Evolutionary conservation across 2,888 invertebrate species (phyloP).

Genomic region (Smittia aterrima): DNA sequence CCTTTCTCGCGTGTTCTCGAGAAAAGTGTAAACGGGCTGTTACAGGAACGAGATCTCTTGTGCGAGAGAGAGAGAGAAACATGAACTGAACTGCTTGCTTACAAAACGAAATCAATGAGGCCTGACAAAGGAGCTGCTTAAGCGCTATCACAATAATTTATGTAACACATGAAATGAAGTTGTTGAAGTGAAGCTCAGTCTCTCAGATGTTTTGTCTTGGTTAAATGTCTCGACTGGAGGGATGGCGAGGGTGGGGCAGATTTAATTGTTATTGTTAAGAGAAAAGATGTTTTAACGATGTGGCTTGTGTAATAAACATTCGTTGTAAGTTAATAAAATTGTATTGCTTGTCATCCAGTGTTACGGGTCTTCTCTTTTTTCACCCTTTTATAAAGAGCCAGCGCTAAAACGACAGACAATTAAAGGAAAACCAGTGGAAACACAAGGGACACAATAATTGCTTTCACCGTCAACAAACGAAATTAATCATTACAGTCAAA

Average conservation of each 20-base stretch:
- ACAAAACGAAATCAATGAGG: constrained; percentile 1
- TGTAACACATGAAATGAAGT: constrained; percentile 7
- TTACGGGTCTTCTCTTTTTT: too few species aligned
- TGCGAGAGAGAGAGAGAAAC: background rate
- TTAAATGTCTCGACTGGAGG: background rate
- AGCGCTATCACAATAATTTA: constrained; percentile 15
- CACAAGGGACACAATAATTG: too few species aligned
- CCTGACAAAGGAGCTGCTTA: background rate
- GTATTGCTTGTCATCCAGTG: background rate
- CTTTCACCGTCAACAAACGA: too few species aligned
- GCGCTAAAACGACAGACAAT: too few species aligned
- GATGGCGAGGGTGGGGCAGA: constrained; percentile 12
- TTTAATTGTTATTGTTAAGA: constrained; percentile 22
- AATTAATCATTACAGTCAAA: too few species aligned
- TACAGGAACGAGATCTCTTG: too few species aligned
- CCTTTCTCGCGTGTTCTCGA: background rate
- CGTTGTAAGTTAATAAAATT: constrained; percentile 12
- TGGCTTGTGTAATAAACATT: background rate
- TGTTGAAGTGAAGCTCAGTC: background rate
- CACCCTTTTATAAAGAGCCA: too few species aligned
- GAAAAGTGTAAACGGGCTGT: constrained; percentile 3
- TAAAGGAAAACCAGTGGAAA: too few species aligned
- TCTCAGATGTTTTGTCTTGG: background rate
- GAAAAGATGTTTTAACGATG: constrained; percentile 10
- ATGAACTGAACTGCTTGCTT: background rate